Conservation (phyloP, 2,797 vertebrate genomes). For the Lutjanus campechanus region DNA sequence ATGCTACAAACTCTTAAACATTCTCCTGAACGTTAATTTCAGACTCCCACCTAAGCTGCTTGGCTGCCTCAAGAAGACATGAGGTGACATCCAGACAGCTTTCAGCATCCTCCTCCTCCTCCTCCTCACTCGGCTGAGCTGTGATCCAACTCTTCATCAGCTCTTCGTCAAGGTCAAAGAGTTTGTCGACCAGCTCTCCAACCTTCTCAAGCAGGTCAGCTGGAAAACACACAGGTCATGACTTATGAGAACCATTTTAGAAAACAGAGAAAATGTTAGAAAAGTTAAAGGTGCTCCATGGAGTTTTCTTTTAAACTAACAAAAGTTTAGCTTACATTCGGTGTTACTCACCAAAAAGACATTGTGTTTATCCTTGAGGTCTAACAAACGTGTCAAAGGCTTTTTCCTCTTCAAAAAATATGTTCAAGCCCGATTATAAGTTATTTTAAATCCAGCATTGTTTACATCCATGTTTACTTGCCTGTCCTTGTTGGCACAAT, state of each 20-base stretch:
- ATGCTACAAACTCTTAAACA: neutral
- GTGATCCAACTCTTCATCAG: constrained; percentile 94
- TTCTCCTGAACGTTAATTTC: neutral
- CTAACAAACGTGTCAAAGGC: neutral
- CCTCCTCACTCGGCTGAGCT: constrained; percentile 50
- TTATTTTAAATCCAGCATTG: neutral
- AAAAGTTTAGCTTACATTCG: no score
- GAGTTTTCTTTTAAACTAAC: no score
- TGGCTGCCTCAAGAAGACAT: constrained; percentile 93
- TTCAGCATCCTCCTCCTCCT: constrained; percentile 58
- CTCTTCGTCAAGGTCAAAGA: constrained; percentile 96
- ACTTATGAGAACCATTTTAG: constrained; percentile 8
- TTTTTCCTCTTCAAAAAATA: neutral
- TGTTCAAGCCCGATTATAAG: neutral
- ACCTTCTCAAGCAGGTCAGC: constrained; percentile 94
- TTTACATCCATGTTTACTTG: neutral
- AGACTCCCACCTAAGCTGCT: constrained; percentile 90
- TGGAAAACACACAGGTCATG: constrained; percentile 66
- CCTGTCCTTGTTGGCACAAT: neutral
- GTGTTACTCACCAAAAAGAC: no score
- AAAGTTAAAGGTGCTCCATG: neutral
- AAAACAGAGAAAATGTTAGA: neutral
- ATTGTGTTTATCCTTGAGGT: neutral
- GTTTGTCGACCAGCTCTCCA: constrained; percentile 94
- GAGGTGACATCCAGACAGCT: constrained; percentile 79